These are phyloP conservation scores for Sinohyriopsis cumingii DNA, from an alignment of 2,888 invertebrate species.

Conservation along the genomic window DNA sequence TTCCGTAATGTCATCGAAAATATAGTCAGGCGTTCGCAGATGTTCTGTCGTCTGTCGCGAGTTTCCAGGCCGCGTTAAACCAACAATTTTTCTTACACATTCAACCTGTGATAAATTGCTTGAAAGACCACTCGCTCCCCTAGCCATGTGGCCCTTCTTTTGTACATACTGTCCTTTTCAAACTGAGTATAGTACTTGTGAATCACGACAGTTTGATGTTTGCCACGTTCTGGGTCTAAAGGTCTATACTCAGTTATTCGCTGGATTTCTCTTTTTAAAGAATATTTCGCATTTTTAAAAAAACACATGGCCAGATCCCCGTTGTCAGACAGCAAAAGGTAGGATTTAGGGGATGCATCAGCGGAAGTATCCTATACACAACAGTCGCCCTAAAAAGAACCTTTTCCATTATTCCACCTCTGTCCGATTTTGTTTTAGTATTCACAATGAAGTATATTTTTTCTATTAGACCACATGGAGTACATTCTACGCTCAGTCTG, in stretches of 20 bases:
- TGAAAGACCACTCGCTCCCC: not conserved
- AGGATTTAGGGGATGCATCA: too few species aligned
- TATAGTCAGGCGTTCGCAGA: too few species aligned
- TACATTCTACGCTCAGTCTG: too few species aligned
- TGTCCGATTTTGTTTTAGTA: too few species aligned
- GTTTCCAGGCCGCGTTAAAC: slow-evolving; percentile 5
- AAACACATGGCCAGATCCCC: too few species aligned
- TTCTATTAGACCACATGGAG: too few species aligned
- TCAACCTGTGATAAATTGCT: slow-evolving; percentile 6
- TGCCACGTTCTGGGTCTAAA: slow-evolving; percentile 7
- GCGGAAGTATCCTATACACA: too few species aligned
- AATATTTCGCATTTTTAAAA: not conserved
- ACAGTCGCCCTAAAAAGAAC: too few species aligned
- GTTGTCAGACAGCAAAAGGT: too few species aligned
- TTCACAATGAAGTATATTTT: too few species aligned
- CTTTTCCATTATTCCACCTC: too few species aligned
- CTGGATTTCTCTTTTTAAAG: not conserved
- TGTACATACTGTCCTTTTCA: slow-evolving; percentile 6
- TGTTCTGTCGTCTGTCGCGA: not conserved
- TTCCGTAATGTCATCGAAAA: too few species aligned
- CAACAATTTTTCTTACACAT: slow-evolving; percentile 15
- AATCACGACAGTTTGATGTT: slow-evolving; percentile 3
- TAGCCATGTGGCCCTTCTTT: slow-evolving; percentile 13
- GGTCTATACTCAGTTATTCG: slow-evolving; percentile 2
- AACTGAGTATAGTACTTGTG: slow-evolving; percentile 6